Evolutionary conservation across 1,140 invertebrate genomes (phyloP), one percentile per base, ranked within the genome.

Genomic region (Cydia amplana): DNA sequence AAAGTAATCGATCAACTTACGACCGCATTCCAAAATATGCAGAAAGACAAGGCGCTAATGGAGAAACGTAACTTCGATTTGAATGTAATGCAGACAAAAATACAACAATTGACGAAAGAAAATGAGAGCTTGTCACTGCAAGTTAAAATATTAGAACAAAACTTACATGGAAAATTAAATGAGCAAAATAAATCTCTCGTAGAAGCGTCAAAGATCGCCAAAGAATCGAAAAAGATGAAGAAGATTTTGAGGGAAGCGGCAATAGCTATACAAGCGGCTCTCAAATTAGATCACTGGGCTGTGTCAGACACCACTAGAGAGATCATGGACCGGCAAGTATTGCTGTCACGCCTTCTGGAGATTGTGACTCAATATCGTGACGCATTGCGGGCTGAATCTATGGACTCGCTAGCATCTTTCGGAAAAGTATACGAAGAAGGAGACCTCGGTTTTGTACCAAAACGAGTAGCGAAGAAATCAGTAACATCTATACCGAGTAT

Each of bases 171-270:
- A 5, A 85, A 90, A 55, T 90, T 93, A 55, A 83, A 85, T 28
- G 94, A 93, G 23, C 94, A 94, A 76, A 90, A 90, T 51, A 86
- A 93, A 74, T 80, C 94, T 1, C 82, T 85, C 1, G 83, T 89
- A 0, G 89, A 95, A 43, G 86, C 94, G 10, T 81, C 89, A 3
- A 91, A 93, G 72, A 88, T 95, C 67, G 90, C 90, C 49, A 83
- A 87, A 60, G 94, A 95, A 85, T 93, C 94, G 25, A 72, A 90
- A 1, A 93, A 93, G 55, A 78, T 96, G 6, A 93, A 90, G 1
- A 88, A 91, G 51, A 92, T 96, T 75, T 86, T 96, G 20, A 90
- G 93, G 76, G 93, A 94, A 83, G 94, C 95, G 2, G 94, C 94
- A 51, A 83, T 86, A 20, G 93, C 94, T 28, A 93, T 96, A 7